Conservation (phyloP, 2,797 vertebrate genomes). For the Hydrolagus colliei region DNA sequence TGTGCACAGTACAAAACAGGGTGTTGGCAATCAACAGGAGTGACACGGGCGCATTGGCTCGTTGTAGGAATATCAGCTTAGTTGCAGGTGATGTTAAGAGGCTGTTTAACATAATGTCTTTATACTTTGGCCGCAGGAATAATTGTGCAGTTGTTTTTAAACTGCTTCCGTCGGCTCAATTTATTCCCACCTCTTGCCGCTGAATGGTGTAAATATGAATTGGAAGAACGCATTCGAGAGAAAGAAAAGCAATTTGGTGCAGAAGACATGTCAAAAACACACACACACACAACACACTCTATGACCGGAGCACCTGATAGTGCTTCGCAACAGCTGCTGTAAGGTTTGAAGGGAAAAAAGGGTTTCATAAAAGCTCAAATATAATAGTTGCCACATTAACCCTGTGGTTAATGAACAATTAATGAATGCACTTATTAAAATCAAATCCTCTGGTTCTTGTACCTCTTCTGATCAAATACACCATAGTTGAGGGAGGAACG, state of each 20-base stretch:
- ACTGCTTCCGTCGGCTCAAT: slow-evolving; percentile 37
- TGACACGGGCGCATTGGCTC: slow-evolving; percentile 63
- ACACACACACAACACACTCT: slow-evolving; percentile 29
- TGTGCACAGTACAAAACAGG: slow-evolving; percentile 58
- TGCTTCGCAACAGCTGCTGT: slow-evolving; percentile 57
- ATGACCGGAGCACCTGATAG: slow-evolving; percentile 68
- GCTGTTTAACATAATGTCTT: slow-evolving; percentile 51
- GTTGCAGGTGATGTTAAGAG: slow-evolving; percentile 63
- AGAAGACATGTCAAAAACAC: slow-evolving; percentile 50
- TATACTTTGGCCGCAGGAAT: slow-evolving; percentile 49
- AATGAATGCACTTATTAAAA: slow-evolving; percentile 93
- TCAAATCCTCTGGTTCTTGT: slow-evolving; percentile 80
- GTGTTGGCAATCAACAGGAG: slow-evolving; percentile 58
- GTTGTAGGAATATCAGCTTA: slow-evolving; percentile 64
- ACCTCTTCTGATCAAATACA: slow-evolving; percentile 84
- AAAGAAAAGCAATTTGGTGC: slow-evolving; percentile 53
- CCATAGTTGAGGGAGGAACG: slow-evolving; percentile 68
- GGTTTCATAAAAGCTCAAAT: slow-evolving; percentile 59
- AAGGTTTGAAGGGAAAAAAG: slow-evolving; percentile 48
- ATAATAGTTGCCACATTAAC: slow-evolving; percentile 62
- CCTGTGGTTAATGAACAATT: slow-evolving; percentile 66
- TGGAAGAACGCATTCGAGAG: slow-evolving; percentile 31
- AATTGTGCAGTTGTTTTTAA: slow-evolving; percentile 41
- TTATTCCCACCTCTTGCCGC: background rate
- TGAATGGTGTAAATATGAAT: slow-evolving; percentile 47